Base-by-base conservation (phyloP, 2,113 vertebrate genomes). In the Lampris megalopsis region DNA sequence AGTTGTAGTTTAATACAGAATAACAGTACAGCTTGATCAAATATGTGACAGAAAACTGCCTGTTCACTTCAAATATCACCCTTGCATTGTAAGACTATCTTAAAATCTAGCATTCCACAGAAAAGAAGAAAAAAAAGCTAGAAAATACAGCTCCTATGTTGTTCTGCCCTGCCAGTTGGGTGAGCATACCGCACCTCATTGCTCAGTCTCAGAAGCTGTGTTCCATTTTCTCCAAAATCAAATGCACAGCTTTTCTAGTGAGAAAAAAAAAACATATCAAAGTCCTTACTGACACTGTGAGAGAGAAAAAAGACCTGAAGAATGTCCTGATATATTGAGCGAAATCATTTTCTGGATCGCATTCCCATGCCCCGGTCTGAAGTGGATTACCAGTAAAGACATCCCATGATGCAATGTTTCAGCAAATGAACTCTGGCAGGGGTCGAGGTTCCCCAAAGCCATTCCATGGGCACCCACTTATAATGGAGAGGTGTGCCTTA, bases 181-280 rank as follows among this genome's bases (percentile, higher is more conserved):
- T 53, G 47, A 3, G 53, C 72, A 63, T 48, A 11, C 65, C 36
- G 36, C 68, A 77, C 73, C 62, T 71, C 58, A 70, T 77, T 38
- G 63, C 59, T 77, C 71, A 81, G 53, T 62, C 74, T 52, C 9
- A 59, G 36, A 75, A 42, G 70, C 76, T 82, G 76, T 1, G 10
- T 71, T 79, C 37, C 58, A 82, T 75, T 82, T 84, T 64, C 68
- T 63, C 89, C 92, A 81, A 91, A 91, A 95, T 94, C 95, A 95
- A 91, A 93, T 91, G 92, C 84, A 90, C 88, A 82, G 88, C 52
- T 36, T 43, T 70, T 59, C 52, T 59, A 41, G 3, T 6, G n/a
- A 35, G 37, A 64, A 40, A 42, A 63, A 63, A 75, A 50, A 73
- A 56, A 56, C 4, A 60, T 68, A 57, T 75, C 61, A 56, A 74